A percentile compares a stretch with the other conserved stretches of the same genome.
phyloP scores from a whole-genome alignment of 92 coral and sea anemone species.

The Bergia puertoricense region DNA sequence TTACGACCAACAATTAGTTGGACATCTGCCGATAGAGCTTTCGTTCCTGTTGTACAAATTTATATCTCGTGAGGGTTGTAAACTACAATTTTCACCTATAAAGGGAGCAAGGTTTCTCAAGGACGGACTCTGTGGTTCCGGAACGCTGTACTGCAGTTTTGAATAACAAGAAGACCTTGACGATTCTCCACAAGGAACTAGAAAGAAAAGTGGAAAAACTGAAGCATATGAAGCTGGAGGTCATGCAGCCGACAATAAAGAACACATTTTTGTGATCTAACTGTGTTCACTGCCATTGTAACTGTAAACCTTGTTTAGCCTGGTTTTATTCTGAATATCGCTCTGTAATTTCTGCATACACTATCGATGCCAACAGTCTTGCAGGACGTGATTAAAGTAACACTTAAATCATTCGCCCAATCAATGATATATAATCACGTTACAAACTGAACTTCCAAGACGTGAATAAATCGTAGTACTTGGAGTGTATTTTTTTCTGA shows the following conservation, averaged over 20 bases:
- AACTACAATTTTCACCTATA: neutral
- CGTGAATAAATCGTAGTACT: no score
- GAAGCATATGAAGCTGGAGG: neutral
- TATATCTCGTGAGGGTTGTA: neutral
- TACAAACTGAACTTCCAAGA: no score
- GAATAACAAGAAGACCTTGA: neutral
- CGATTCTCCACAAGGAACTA: neutral
- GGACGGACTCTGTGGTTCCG: slow-evolving; percentile 6
- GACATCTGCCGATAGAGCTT: neutral
- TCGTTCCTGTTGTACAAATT: neutral
- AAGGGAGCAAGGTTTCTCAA: neutral
- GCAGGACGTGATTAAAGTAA: no score
- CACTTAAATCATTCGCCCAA: no score
- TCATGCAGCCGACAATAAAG: neutral
- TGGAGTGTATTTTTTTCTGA: no score
- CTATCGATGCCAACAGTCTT: no score
- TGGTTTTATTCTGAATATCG: no score
- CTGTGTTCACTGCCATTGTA: no score
- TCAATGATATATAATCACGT: no score
- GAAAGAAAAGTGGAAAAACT: neutral
- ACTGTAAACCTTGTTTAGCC: no score
- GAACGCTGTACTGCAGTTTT: neutral
- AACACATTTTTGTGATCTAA: no score
- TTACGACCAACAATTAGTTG: neutral
- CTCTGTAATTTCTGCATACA: no score